A percentile compares a stretch with the other conserved stretches of the same genome.
Evolutionary conservation across 2,113 vertebrate genomes (phyloP).

Genomic region (Eira barbara): DNA sequence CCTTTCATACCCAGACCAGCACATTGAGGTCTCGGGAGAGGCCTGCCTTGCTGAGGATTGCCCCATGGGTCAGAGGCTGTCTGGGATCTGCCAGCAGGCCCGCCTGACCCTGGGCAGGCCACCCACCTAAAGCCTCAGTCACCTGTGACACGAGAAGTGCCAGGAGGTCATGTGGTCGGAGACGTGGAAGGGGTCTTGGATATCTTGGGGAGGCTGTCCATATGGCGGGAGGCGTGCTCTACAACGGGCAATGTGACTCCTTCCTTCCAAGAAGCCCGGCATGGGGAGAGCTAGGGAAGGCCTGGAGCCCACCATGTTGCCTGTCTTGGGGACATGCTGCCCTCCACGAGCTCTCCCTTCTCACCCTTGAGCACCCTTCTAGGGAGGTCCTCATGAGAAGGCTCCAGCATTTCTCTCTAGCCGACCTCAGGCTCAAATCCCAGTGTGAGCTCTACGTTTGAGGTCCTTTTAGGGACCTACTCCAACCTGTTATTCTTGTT

Average conservation of each 20-base stretch:
- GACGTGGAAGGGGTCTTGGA: neutral
- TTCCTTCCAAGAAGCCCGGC: neutral
- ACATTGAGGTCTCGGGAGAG: neutral
- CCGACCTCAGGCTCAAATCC: neutral
- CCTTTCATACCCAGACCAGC: neutral
- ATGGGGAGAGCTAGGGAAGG: neutral
- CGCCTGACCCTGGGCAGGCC: neutral
- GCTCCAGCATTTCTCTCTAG: neutral
- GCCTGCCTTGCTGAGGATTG: neutral
- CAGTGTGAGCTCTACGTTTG: neutral
- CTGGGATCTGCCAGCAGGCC: neutral
- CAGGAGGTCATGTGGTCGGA: neutral
- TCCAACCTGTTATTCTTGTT: neutral
- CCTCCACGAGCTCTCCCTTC: neutral
- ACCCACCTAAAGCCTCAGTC: neutral
- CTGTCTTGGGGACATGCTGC: neutral
- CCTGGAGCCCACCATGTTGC: neutral
- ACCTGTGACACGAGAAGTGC: neutral
- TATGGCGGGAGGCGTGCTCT: fast-evolving
- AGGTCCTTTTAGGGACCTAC: neutral
- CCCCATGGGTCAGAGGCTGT: neutral
- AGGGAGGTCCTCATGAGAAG: neutral
- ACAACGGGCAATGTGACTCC: neutral
- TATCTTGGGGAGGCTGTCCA: neutral
- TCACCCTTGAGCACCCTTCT: neutral